Evolutionary conservation across 2,797 vertebrate species (phyloP).

Genomic region (Cichlasoma orientale): DNA sequence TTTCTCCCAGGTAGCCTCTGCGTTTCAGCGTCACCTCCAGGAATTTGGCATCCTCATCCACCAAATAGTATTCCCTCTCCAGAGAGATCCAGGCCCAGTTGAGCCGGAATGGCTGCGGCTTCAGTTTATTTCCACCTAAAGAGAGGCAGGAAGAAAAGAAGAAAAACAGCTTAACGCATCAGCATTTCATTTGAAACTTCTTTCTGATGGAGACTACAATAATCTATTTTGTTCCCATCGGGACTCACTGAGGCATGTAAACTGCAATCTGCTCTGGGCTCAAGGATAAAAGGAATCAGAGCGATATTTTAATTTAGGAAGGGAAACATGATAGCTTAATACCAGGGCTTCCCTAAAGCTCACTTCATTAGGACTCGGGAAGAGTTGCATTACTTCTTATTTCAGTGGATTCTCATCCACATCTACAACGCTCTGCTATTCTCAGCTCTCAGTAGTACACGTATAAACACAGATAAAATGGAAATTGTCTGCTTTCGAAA

Average conservation of each 20-base stretch:
- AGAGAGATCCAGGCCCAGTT: conserved; percentile 93
- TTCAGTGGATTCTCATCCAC: conserved; percentile 17
- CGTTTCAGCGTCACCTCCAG: conserved; percentile 85
- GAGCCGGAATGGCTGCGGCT: conserved; percentile 84
- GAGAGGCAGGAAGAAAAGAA: background rate
- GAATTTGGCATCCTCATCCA: conserved; percentile 85
- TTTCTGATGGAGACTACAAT: conserved; percentile 8
- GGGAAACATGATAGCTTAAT: conserved; percentile 66
- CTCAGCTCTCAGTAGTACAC: background rate
- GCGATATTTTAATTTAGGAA: conserved; percentile 53
- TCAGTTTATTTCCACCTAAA: conserved; percentile 85
- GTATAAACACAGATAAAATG: background rate
- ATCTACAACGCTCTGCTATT: background rate
- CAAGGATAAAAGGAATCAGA: conserved; percentile 46
- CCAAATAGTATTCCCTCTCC: conserved; percentile 84
- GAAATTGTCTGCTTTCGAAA: background rate
- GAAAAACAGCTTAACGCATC: conserved; percentile 22
- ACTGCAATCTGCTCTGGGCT: conserved; percentile 36
- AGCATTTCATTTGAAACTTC: conserved; percentile 18
- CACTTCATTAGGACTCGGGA: conserved; percentile 22
- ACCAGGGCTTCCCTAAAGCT: conserved; percentile 40
- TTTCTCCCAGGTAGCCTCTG: conserved; percentile 87
- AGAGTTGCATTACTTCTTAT: conserved; percentile 27
- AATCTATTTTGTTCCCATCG: conserved; percentile 33
- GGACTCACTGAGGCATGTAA: conserved; percentile 40